Conservation (phyloP, 2,888 invertebrate genomes). For the Cantharis rustica region DNA sequence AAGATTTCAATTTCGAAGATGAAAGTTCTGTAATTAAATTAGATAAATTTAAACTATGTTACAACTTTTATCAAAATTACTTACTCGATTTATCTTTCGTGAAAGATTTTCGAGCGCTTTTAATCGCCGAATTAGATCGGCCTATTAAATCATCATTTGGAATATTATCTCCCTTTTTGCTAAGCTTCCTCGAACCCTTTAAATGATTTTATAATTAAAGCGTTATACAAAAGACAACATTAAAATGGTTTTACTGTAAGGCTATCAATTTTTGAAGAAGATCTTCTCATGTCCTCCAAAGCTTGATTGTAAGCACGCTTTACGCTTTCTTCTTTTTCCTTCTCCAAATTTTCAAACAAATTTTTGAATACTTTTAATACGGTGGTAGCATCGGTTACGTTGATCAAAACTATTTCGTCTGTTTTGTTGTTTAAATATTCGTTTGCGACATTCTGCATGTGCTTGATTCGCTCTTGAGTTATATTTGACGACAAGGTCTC, state of each 20-base stretch:
- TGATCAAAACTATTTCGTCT: slow-evolving; percentile 50
- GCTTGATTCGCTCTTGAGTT: slow-evolving; percentile 47
- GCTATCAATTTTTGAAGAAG: slow-evolving; percentile 8
- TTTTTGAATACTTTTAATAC: slow-evolving; percentile 51
- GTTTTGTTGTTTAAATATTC: slow-evolving; percentile 50
- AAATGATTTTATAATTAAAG: neutral
- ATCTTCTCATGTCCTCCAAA: slow-evolving; percentile 10
- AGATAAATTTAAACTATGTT: neutral
- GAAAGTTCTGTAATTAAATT: neutral
- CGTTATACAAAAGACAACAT: neutral
- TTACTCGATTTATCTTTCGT: neutral
- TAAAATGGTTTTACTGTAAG: neutral
- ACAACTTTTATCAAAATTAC: neutral
- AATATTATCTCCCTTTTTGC: neutral
- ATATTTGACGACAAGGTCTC: slow-evolving; percentile 48
- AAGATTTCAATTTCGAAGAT: neutral
- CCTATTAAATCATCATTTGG: neutral
- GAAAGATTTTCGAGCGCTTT: neutral
- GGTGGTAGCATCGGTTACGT: slow-evolving; percentile 49
- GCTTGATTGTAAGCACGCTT: slow-evolving; percentile 20
- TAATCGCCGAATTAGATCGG: neutral
- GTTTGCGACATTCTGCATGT: slow-evolving; percentile 48
- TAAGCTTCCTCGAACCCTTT: neutral
- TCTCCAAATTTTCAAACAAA: slow-evolving; percentile 43
- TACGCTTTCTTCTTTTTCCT: slow-evolving; percentile 31